These are phyloP conservation scores for Leucozona laternaria DNA, from an alignment of 2,888 invertebrate genomes.

Conservation along the genomic window DNA sequence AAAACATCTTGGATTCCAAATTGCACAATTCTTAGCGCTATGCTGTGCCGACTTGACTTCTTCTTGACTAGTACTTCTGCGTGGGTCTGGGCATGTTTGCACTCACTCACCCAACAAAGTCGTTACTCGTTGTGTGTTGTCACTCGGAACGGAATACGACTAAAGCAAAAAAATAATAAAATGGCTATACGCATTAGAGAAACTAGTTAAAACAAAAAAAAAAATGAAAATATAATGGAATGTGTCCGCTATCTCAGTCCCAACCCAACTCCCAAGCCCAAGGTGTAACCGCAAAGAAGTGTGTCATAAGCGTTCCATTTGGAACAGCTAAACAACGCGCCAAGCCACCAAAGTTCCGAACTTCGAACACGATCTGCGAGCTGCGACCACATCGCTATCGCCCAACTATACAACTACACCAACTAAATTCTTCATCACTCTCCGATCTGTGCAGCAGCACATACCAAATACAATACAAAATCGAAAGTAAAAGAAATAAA, in stretches of 20 bases:
- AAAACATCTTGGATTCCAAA: slow-evolving; percentile 29
- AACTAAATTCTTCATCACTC: slow-evolving; percentile 34
- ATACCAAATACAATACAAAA: slow-evolving; percentile 46
- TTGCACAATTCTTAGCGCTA: slow-evolving; percentile 43
- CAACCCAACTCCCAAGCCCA: neutral
- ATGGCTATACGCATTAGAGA: slow-evolving; percentile 53
- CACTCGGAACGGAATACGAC: slow-evolving; percentile 5
- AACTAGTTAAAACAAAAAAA: slow-evolving; percentile 47
- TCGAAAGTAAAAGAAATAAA: slow-evolving; percentile 63
- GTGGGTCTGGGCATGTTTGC: slow-evolving; percentile 64
- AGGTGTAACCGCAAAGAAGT: slow-evolving; percentile 59
- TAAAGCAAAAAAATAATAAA: neutral
- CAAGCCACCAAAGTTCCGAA: slow-evolving; percentile 23
- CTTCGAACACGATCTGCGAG: slow-evolving; percentile 6
- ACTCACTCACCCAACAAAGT: slow-evolving; percentile 45
- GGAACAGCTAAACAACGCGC: slow-evolving; percentile 24
- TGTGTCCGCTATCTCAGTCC: slow-evolving; percentile 40
- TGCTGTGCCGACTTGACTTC: slow-evolving; percentile 14
- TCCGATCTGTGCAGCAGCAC: slow-evolving; percentile 12
- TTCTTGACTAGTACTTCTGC: neutral
- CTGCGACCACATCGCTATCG: neutral
- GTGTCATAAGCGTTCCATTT: slow-evolving; percentile 59
- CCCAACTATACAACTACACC: neutral
- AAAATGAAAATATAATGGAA: slow-evolving; percentile 26
- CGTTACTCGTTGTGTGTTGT: slow-evolving; percentile 13